Evolutionary conservation across 1,140 invertebrate species (phyloP).

Genomic region (Laodelphax striatellus): DNA sequence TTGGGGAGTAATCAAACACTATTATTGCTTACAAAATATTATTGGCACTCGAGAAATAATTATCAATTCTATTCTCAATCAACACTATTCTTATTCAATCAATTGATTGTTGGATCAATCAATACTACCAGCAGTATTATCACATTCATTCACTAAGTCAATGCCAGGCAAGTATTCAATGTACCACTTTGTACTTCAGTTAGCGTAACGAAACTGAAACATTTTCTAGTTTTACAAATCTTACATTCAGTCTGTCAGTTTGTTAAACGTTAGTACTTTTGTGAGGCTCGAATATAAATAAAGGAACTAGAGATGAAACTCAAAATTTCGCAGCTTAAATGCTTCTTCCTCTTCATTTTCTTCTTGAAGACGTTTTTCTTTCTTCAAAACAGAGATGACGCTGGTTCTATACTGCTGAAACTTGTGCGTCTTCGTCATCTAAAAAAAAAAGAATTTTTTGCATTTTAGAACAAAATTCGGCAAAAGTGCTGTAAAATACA

Average conservation of each 20-base stretch:
- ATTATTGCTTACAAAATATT: background rate
- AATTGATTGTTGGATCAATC: background rate
- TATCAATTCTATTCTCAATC: background rate
- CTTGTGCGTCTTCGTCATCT: slow-evolving; percentile 27
- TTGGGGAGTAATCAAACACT: background rate
- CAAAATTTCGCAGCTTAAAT: background rate
- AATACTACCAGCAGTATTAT: background rate
- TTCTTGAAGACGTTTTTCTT: background rate
- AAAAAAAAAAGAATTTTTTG: slow-evolving; percentile 13
- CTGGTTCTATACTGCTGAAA: slow-evolving; percentile 22
- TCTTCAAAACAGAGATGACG: background rate
- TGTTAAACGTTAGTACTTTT: background rate
- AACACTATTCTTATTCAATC: background rate
- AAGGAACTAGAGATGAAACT: background rate
- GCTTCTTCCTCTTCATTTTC: background rate
- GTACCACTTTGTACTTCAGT: background rate
- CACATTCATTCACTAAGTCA: background rate
- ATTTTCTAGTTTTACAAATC: background rate
- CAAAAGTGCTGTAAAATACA: background rate
- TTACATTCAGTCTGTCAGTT: background rate
- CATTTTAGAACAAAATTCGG: background rate
- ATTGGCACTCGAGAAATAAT: background rate
- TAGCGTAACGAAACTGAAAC: background rate
- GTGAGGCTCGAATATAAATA: background rate
- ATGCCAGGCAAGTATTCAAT: background rate